These are phyloP conservation scores for Yoshiicerus persimilis DNA, from an alignment of 1,140 invertebrate species.

Conservation along the genomic window DNA sequence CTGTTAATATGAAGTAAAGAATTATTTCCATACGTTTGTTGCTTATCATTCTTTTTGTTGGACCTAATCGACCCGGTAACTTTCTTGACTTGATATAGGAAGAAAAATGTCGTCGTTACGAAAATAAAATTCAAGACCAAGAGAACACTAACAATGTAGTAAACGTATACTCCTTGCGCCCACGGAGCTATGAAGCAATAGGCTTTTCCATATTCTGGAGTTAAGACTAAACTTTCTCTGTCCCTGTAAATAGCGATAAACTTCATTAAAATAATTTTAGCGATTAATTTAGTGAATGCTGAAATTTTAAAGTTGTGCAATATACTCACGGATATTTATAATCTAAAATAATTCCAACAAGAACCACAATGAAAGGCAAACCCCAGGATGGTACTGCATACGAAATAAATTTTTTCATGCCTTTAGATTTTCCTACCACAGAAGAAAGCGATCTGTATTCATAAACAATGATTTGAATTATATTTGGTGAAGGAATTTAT, in stretches of 20 bases:
- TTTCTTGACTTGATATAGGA: conserved; percentile 1
- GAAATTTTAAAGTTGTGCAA: not conserved
- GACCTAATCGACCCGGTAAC: not conserved
- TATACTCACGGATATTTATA: conserved; percentile 19
- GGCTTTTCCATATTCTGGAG: conserved; percentile 34
- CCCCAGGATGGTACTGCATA: conserved; percentile 42
- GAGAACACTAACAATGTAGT: conserved; percentile 25
- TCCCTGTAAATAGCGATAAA: not conserved
- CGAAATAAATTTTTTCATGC: conserved; percentile 18
- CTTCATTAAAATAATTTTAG: not conserved
- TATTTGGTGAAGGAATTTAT: too few relatives aligned
- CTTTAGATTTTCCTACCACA: not conserved
- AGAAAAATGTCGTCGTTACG: not conserved
- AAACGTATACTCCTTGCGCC: conserved; percentile 33
- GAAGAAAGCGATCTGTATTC: not conserved
- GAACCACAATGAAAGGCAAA: conserved; percentile 34
- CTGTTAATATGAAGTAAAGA: too few relatives aligned
- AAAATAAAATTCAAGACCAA: conserved; percentile 17
- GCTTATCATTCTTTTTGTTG: not conserved
- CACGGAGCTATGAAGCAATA: conserved; percentile 33
- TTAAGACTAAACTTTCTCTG: not conserved
- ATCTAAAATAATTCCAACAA: conserved; percentile 35
- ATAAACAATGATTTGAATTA: not conserved
- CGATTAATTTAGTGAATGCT: not conserved
- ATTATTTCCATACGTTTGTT: not conserved